Base-by-base conservation (phyloP, 2,797 vertebrate genomes). In the Coendou prehensilis region DNA sequence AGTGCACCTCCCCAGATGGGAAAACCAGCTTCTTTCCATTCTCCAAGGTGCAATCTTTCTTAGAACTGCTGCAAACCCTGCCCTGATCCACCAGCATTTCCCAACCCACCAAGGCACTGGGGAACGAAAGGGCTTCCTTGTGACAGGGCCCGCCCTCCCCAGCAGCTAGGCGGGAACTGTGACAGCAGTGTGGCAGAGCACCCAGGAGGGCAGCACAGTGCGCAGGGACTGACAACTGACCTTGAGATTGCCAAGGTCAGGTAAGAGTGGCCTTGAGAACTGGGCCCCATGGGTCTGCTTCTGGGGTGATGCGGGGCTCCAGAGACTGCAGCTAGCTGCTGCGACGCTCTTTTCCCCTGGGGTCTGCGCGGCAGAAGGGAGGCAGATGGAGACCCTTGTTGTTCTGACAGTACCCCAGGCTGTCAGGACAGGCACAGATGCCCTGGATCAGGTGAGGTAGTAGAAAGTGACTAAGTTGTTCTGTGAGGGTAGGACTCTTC, bases 1-100 rank as follows among this genome's bases (percentile, higher is more conserved):
- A 28, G 5, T 8, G 47, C 3, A 0, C 8, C 3, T 1, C 17
- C 57, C 15, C 0, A 41, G 2, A 6, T 9, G 63, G 50, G 52
- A 84, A 63, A 52, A 13, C 2, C 1, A 47, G 22, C 6, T 64
- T 45, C 23, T 54, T 59, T 10, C 30, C 6, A 2, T 9, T 61
- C 6, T 71, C 59, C 2, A 7, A 63, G 89, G 89, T 9, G 18
- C 6, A 41, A 41, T 50, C 33, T 18, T 76, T 41, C 15, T 50
- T 4, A 33, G 30, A 14, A 10, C 50, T 14, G 64, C 22, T 13
- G 30, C 59, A 90, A 61, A 28, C 9, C 37, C n/a, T 28, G n/a
- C 33, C 75, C 9, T 22, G 33, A 61, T 64, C 50, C 61, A 30
- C 9, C 3, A 9, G 57, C 22, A 69, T 78, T 81, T 63, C 75